Evolutionary conservation across 1,140 invertebrate genomes (phyloP).

Genomic region (Anastatus disparis): DNA sequence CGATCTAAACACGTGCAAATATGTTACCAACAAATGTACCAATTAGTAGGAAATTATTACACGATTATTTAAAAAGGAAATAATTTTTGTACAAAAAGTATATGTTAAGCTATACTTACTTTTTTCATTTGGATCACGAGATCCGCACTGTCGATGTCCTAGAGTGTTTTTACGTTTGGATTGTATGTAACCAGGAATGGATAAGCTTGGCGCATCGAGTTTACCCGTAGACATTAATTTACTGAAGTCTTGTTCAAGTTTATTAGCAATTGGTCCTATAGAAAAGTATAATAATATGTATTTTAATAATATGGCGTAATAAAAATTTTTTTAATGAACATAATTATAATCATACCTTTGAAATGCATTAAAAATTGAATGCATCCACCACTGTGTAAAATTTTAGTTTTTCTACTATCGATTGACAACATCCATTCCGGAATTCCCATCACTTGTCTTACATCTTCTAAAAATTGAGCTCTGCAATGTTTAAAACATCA

Average conservation of each 20-base stretch:
- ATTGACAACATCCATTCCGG: constrained; percentile 91
- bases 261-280: constrained; percentile 76
- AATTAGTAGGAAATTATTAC: too few species aligned
- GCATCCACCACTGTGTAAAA: constrained; percentile 81
- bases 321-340: background rate
- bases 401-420: constrained; percentile 82
- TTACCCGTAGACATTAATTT: constrained; percentile 78
- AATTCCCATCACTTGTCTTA: constrained; percentile 83
- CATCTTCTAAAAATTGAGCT: constrained; percentile 85
- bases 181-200: constrained; percentile 80
- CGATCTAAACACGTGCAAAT: too few species aligned
- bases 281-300: constrained; percentile 20
- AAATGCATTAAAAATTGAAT: constrained; percentile 91
- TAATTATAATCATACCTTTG: constrained; percentile 68
- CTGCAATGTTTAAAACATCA: constrained; percentile 62
- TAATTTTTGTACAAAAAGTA: too few species aligned
- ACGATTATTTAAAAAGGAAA: too few species aligned
- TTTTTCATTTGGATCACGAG: constrained; percentile 78
- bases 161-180: constrained; percentile 77
- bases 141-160: constrained; percentile 78
- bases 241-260: constrained; percentile 82
- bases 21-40: too few species aligned
- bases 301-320: background rate
- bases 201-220: constrained; percentile 78
- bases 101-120: constrained; percentile 52